Evolutionary conservation across 2,797 vertebrate genomes (phyloP).

Genomic region (Glyptemys insculpta): DNA sequence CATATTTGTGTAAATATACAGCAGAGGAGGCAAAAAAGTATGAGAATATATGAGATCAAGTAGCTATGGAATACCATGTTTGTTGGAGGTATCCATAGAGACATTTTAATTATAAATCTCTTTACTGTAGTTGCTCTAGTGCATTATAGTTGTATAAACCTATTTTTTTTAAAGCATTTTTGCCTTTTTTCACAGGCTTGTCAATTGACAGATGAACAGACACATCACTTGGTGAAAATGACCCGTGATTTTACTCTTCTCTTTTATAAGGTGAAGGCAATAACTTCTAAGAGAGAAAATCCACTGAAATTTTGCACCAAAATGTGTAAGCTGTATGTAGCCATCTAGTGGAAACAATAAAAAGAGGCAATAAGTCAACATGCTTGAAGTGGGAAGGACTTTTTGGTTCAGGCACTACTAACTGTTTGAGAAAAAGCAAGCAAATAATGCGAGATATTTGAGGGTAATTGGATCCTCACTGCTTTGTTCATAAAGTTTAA

Average conservation of each 20-base stretch:
- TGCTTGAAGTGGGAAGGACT: not conserved
- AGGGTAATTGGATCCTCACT: not conserved
- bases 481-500: conserved; percentile 11
- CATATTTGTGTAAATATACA: not conserved
- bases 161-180: not conserved
- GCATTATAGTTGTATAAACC: not conserved
- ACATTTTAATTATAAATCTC: not conserved
- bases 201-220: conserved; percentile 86
- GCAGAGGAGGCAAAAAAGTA: not conserved
- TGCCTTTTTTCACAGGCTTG: conserved; percentile 82
- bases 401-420: not conserved
- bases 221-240: conserved; percentile 91
- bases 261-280: conserved; percentile 91
- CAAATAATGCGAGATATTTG: not conserved
- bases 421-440: not conserved
- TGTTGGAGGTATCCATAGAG: not conserved
- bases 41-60: not conserved
- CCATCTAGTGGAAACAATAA: conserved; percentile 23
- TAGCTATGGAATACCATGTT: not conserved
- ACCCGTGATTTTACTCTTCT: conserved; percentile 91
- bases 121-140: not conserved
- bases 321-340: not conserved
- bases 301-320: not conserved
- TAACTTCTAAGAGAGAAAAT: not conserved
- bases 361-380: not conserved